Conservation (phyloP, 2,113 vertebrate genomes). For the Thryonomys swinderianus region DNA sequence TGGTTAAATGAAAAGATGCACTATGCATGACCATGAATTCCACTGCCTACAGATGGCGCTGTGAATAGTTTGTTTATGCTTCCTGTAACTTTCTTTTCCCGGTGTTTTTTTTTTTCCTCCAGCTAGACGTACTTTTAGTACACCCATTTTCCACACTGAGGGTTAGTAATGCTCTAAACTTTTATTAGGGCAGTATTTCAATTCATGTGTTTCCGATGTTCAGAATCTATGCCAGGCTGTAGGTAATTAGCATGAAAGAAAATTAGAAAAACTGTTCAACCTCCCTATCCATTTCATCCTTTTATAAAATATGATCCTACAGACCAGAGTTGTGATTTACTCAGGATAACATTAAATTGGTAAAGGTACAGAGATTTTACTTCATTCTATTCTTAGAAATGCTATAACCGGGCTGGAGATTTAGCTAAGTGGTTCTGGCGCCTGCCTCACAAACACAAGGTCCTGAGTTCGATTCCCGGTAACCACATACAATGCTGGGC, state of each 20-base stretch:
- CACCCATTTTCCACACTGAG: neutral
- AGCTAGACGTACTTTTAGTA: neutral
- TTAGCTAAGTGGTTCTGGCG: no score
- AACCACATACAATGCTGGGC: no score
- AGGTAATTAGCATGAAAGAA: constrained; percentile 38
- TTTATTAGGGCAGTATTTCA: neutral
- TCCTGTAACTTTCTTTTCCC: neutral
- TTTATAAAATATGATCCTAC: neutral
- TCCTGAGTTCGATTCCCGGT: no score
- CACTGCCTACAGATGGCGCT: constrained; percentile 22
- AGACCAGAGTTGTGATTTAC: neutral
- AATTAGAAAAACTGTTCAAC: neutral
- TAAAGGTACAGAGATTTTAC: neutral
- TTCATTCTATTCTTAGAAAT: constrained; percentile 38
- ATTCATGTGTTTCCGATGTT: neutral
- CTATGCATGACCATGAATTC: neutral
- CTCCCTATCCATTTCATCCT: neutral
- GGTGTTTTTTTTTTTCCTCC: neutral
- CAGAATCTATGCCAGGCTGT: neutral
- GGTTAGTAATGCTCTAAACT: neutral
- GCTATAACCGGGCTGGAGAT: neutral
- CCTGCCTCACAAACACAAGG: no score
- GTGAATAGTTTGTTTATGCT: neutral
- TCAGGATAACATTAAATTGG: neutral
- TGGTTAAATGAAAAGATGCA: constrained; percentile 22